Evolutionary conservation across 2,113 vertebrate species (phyloP).

Genomic region (Caloenas nicobarica): DNA sequence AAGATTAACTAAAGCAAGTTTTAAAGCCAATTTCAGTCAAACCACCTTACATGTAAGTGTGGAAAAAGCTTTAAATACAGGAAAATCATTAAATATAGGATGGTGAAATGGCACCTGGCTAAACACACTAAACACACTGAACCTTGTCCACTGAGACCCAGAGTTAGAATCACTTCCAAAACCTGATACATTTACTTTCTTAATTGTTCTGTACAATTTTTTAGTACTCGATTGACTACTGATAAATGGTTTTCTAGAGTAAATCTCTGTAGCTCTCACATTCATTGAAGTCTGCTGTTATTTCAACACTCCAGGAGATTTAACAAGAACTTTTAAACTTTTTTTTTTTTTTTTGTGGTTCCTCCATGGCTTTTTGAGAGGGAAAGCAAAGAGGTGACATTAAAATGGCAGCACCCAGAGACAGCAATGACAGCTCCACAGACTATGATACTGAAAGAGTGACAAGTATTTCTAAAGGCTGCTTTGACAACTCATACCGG

Average conservation of each 20-base stretch:
- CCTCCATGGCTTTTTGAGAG: conserved; percentile 44
- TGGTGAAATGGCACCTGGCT: background rate
- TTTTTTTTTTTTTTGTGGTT: background rate
- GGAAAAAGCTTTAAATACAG: conserved; percentile 21
- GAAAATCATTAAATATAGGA: background rate
- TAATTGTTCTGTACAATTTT: conserved; percentile 7
- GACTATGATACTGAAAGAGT: conserved; percentile 55
- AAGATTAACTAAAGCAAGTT: conserved; percentile 21
- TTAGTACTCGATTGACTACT: background rate
- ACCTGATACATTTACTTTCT: background rate
- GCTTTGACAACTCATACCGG: conserved; percentile 65
- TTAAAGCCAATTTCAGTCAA: conserved; percentile 27
- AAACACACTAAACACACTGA: background rate
- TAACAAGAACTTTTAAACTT: conserved; percentile 25
- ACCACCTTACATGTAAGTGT: background rate
- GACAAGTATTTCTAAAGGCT: conserved; percentile 68
- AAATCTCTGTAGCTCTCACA: background rate
- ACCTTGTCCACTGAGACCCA: background rate
- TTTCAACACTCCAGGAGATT: background rate
- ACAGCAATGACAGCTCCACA: conserved; percentile 64
- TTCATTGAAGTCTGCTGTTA: background rate
- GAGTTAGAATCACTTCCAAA: background rate
- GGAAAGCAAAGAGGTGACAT: conserved; percentile 58
- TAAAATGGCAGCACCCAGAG: conserved; percentile 64
- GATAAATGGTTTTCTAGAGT: background rate